Evolutionary conservation across 2,888 invertebrate genomes (phyloP).

Genomic region (Eumerus sabulonum): DNA sequence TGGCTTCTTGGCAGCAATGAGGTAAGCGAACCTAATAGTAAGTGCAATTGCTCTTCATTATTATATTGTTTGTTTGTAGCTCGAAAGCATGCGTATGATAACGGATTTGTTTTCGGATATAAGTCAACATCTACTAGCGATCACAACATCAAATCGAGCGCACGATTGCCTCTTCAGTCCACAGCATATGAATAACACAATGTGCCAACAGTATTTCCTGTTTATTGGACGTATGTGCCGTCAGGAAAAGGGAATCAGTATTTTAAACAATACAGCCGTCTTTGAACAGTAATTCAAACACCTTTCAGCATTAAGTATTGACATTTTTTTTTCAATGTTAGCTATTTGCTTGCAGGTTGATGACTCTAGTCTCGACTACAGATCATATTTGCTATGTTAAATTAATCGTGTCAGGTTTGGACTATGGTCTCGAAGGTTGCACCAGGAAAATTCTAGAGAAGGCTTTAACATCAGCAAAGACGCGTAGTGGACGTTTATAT

Average conservation of each 20-base stretch:
- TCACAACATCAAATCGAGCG: constrained; percentile 86
- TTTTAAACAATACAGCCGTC: constrained; percentile 87
- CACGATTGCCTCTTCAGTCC: constrained; percentile 94
- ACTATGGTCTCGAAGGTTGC: constrained; percentile 88
- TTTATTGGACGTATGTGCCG: constrained; percentile 93
- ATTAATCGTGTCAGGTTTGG: constrained; percentile 93
- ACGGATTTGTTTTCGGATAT: constrained; percentile 91
- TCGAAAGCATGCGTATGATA: constrained; percentile 85
- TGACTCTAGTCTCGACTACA: constrained; percentile 89
- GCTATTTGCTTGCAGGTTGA: constrained; percentile 81
- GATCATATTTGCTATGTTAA: constrained; percentile 96
- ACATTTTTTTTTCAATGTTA: background rate
- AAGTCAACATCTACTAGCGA: constrained; percentile 85
- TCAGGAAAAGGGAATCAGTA: constrained; percentile 83
- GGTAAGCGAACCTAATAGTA: constrained; percentile 65
- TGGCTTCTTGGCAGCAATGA: constrained; percentile 76
- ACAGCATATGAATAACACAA: constrained; percentile 91
- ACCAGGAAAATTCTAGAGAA: constrained; percentile 83
- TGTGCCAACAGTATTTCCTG: constrained; percentile 96
- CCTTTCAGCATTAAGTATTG: background rate
- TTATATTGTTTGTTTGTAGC: constrained; percentile 75
- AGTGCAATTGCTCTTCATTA: background rate
- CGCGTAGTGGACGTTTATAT: constrained; percentile 85
- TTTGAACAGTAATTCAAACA: constrained; percentile 83
- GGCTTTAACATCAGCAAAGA: constrained; percentile 78